A percentile compares a stretch with the other conserved stretches of the same genome.
These are phyloP conservation scores for Menidia beryllina DNA, from an alignment of 2,113 vertebrate species.

Conservation along the genomic window DNA sequence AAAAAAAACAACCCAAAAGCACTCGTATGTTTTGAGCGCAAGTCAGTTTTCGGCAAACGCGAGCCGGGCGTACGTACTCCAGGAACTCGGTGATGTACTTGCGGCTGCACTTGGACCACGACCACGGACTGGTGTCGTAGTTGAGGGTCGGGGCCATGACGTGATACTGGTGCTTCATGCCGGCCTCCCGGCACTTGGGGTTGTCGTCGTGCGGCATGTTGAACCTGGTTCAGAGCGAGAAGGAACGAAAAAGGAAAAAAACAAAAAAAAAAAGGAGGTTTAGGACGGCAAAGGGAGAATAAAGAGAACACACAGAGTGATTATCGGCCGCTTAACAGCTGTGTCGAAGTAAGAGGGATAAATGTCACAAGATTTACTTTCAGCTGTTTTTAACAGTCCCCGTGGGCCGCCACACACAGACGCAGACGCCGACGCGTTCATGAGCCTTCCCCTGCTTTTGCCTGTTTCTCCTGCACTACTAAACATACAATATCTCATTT, in stretches of 20 bases:
- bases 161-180: constrained; percentile 91
- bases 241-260: too few species aligned
- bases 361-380: constrained; percentile 66
- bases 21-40: neutral
- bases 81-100: constrained; percentile 98
- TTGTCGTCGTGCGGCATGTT: constrained; percentile 97
- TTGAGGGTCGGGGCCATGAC: constrained; percentile 98
- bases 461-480: constrained; percentile 3
- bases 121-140: constrained; percentile 96
- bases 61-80: constrained; percentile 85
- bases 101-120: constrained; percentile 98
- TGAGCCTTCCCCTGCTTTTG: neutral
- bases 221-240: constrained; percentile 84
- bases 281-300: constrained; percentile 15
- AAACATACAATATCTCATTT: constrained; percentile 8
- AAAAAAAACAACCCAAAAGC: neutral
- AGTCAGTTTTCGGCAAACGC: constrained; percentile 10
- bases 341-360: constrained; percentile 52
- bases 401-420: constrained; percentile 21
- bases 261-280: constrained; percentile 14
- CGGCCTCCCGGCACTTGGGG: constrained; percentile 93
- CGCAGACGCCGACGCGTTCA: neutral
- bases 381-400: constrained; percentile 35
- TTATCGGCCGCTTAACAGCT: constrained; percentile 56
- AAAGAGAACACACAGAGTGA: constrained; percentile 60